Conservation (phyloP, 2,797 vertebrate genomes). For the Catamblyrhynchus diadema region DNA sequence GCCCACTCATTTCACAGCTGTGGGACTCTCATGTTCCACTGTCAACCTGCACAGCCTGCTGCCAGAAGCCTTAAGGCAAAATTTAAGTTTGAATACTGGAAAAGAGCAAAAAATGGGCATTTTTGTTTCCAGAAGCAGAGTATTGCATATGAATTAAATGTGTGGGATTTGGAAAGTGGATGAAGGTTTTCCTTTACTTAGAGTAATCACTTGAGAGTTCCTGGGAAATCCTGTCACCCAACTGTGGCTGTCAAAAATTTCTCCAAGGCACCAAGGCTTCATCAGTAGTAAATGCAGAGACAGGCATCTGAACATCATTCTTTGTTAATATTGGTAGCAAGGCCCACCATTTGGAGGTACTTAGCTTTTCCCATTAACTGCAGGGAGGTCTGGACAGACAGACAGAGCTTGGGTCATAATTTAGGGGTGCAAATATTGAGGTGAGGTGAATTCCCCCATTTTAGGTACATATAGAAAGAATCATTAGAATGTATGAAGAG, state of each 20-base stretch:
- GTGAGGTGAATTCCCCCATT: not conserved
- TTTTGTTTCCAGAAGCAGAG: not conserved
- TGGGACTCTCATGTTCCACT: not conserved
- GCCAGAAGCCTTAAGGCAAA: constrained; percentile 24
- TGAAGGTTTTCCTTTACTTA: not conserved
- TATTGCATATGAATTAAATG: not conserved
- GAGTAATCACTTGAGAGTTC: not conserved
- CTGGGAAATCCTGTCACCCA: not conserved
- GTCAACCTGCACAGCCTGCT: not conserved
- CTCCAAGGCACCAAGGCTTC: not conserved
- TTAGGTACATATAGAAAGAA: not conserved
- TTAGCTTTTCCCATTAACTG: not conserved
- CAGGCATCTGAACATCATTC: not conserved
- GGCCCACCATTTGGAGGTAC: not conserved
- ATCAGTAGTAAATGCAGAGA: not conserved
- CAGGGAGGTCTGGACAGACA: not conserved
- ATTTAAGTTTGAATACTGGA: not conserved
- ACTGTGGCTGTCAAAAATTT: not conserved
- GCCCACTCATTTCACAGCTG: constrained; percentile 17
- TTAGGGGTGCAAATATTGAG: not conserved
- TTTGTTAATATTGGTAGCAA: not conserved
- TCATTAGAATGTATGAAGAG: not conserved
- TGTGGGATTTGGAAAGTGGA: not conserved
- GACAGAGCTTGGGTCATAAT: not conserved
- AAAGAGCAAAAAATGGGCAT: not conserved